A percentile compares a stretch with the other conserved stretches of the same genome.
These are phyloP conservation scores for Pseudolycoriella hygida DNA, from an alignment of 2,888 invertebrate species.

Conservation along the genomic window DNA sequence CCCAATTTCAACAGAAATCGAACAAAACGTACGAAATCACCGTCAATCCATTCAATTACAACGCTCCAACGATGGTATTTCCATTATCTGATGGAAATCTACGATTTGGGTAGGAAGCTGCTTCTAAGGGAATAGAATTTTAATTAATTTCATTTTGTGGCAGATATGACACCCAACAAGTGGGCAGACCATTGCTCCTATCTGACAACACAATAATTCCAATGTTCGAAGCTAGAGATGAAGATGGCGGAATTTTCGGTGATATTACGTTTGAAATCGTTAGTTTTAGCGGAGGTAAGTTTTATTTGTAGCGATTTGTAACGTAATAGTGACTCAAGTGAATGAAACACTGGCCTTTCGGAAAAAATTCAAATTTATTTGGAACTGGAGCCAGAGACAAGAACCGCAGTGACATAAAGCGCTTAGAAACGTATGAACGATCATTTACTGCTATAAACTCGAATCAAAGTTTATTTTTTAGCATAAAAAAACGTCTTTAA, in stretches of 20 bases:
- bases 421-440: no score
- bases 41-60: constrained; percentile 39
- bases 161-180: constrained; percentile 10
- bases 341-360: no score
- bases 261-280: constrained; percentile 30
- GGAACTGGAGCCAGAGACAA: no score
- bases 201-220: constrained; percentile 27
- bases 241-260: constrained; percentile 38
- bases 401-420: no score
- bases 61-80: constrained; percentile 34
- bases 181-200: constrained; percentile 14
- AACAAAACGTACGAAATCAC: constrained; percentile 29
- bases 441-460: no score
- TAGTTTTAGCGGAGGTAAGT: constrained; percentile 16
- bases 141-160: no score
- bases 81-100: constrained; percentile 26
- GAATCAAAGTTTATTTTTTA: no score
- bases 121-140: constrained; percentile 2
- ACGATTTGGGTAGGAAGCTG: constrained; percentile 27
- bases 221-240: constrained; percentile 34
- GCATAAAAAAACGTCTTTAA: no score
- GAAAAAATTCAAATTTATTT: no score
- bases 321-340: no score
- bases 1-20: constrained; percentile 21
- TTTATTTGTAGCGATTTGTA: not conserved